Conservation (phyloP, 2,797 vertebrate species). For the Sebastes matsubarae region DNA sequence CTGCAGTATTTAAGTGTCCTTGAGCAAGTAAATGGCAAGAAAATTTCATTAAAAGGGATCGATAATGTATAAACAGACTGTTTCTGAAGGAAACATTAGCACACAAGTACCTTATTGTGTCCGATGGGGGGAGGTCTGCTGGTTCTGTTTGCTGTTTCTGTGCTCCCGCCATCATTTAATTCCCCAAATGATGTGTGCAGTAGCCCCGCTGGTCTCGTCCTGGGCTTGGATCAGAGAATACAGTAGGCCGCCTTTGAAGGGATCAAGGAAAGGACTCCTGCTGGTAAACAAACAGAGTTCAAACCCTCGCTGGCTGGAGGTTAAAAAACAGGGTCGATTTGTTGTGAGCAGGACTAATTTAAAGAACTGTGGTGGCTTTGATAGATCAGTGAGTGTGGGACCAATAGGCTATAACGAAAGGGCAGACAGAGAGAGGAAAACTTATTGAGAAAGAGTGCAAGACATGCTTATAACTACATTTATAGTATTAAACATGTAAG, state of each 20-base stretch:
- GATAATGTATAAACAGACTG: slow-evolving; percentile 9
- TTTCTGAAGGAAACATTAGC: slow-evolving; percentile 8
- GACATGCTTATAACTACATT: not conserved
- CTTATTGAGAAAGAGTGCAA: not conserved
- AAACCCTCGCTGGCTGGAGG: slow-evolving; percentile 48
- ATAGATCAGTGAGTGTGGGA: slow-evolving; percentile 5
- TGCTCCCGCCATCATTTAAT: slow-evolving; percentile 65
- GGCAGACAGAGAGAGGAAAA: not conserved
- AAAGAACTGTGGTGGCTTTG: slow-evolving; percentile 34
- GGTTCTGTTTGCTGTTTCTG: slow-evolving; percentile 67
- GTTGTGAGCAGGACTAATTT: slow-evolving; percentile 32
- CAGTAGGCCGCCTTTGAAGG: slow-evolving; percentile 67
- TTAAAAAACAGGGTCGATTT: slow-evolving; percentile 46
- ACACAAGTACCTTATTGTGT: slow-evolving; percentile 37
- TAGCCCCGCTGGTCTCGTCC: slow-evolving; percentile 53
- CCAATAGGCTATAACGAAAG: not conserved
- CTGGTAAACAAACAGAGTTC: slow-evolving; percentile 76
- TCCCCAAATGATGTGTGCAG: slow-evolving; percentile 69
- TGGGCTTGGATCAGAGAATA: slow-evolving; percentile 68
- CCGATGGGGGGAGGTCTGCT: slow-evolving; percentile 16
- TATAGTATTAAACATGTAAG: not conserved
- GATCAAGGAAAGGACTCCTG: slow-evolving; percentile 68
- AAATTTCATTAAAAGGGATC: slow-evolving; percentile 15
- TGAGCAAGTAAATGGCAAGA: not conserved
- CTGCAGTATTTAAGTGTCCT: not conserved